Base-by-base conservation (phyloP, 2,888 invertebrate genomes). In the Elmis aenea region DNA sequence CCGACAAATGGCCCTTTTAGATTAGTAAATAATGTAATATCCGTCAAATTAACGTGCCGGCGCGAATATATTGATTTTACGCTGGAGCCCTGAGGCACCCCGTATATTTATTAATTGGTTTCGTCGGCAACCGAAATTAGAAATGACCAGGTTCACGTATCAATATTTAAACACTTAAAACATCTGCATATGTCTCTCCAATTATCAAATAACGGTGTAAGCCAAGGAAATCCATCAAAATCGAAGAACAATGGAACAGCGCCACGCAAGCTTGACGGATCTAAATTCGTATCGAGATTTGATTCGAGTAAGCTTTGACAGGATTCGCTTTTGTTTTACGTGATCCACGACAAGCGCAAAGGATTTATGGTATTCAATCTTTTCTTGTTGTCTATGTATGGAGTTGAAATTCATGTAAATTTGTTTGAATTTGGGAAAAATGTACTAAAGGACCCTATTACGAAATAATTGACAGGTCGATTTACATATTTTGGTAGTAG, bases 211-310 rank as follows among this genome's bases (percentile, higher is more conserved):
- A 29, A 37, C 36, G 31, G 33, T 28, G 23, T n/a, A 22, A 38
- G 24, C 33, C 27, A 28, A 45, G 57, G 58, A 60, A 59, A 64
- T 64, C 63, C 63, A 64, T 64, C 64, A 64, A 64, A 64, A 58
- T 54, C 58, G 39, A 48, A 48, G 61, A 61, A 63, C 62, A 62
- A 63, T 62, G 60, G 61, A 53, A 55, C 59, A 53, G 55, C 55
- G 54, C 55, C 57, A 33, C 40, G 36, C 35, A 40, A 56, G 58
- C 58, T 51, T 58, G 58, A 57, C 54, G 62, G 58, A 61, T 61
- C 57, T 55, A 55, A 60, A 59, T 62, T 61, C 63, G 61, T 62
- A 61, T 56, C 53, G 57, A 52, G 61, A 59, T 61, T 62, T 62
- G 61, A 62, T 57, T 46, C 51, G 41, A 54, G 52, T 42, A 53